Conservation (phyloP, 2,113 vertebrate genomes). For the Malurus alboscapulatus region DNA sequence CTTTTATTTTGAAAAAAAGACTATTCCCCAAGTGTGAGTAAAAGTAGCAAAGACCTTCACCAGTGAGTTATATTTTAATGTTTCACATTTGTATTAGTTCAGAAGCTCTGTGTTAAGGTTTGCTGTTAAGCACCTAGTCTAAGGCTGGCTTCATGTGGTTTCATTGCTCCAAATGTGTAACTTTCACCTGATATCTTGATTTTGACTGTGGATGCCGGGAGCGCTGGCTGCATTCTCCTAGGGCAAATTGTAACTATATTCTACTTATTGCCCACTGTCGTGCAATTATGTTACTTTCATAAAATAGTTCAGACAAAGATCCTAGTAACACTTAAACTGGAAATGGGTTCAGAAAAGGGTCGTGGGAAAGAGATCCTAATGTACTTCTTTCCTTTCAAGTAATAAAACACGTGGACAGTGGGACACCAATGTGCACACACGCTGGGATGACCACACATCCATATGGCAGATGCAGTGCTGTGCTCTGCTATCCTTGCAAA, state of each 20-base stretch:
- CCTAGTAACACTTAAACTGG: background rate
- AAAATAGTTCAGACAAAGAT: background rate
- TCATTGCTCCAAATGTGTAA: background rate
- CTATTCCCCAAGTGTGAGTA: background rate
- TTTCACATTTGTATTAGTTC: background rate
- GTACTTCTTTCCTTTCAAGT: background rate
- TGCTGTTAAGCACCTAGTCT: background rate
- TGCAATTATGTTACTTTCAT: background rate
- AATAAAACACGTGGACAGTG: background rate
- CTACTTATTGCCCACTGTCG: background rate
- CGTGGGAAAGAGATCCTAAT: background rate
- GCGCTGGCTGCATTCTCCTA: background rate
- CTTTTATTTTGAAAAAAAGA: background rate
- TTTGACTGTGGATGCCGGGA: background rate
- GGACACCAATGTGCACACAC: background rate
- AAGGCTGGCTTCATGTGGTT: background rate
- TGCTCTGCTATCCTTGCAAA: background rate
- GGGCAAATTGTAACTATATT: background rate
- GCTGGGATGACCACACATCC: fast-evolving
- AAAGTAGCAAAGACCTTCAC: background rate
- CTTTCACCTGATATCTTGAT: background rate
- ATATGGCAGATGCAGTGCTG: background rate
- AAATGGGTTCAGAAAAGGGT: background rate
- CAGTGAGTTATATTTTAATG: background rate
- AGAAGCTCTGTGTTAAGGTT: background rate